phyloP scores from a whole-genome alignment of 2,113 vertebrate genomes.

The Etia nguti region DNA sequence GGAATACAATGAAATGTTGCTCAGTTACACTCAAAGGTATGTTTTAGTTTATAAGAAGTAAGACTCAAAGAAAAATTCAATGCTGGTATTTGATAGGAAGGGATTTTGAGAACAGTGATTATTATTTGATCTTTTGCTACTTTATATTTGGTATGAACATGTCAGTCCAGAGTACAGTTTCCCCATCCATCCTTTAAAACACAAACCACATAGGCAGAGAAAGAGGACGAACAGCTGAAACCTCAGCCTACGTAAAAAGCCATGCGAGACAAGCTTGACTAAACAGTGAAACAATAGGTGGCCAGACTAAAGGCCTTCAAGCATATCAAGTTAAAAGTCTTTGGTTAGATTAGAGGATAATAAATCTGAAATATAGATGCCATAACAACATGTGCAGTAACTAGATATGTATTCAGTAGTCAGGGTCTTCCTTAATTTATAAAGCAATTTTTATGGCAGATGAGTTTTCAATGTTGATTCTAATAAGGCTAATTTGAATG shows the following conservation, averaged over 20 bases:
- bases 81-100: neutral
- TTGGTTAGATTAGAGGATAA: neutral
- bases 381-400: slow-evolving; percentile 10
- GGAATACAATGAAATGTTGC: neutral
- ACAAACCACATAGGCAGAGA: neutral
- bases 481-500: neutral
- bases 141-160: neutral
- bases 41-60: neutral
- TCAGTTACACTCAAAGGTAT: neutral
- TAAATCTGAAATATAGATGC: slow-evolving; percentile 27
- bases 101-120: neutral
- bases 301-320: slow-evolving; percentile 13
- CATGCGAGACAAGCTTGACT: slow-evolving; percentile 15
- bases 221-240: slow-evolving; percentile 46
- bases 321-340: slow-evolving; percentile 55
- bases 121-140: neutral
- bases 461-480: neutral
- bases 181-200: slow-evolving; percentile 32
- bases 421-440: neutral
- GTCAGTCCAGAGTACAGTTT: slow-evolving; percentile 9
- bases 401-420: slow-evolving; percentile 14
- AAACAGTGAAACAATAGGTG: slow-evolving; percentile 54
- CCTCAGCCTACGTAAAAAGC: slow-evolving; percentile 13
- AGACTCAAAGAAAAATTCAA: neutral
- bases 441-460: neutral